A percentile compares a stretch with the other conserved stretches of the same genome.
These are phyloP conservation scores for Oreocharis arfaki DNA, from an alignment of 2,113 vertebrate genomes.

Conservation along the genomic window DNA sequence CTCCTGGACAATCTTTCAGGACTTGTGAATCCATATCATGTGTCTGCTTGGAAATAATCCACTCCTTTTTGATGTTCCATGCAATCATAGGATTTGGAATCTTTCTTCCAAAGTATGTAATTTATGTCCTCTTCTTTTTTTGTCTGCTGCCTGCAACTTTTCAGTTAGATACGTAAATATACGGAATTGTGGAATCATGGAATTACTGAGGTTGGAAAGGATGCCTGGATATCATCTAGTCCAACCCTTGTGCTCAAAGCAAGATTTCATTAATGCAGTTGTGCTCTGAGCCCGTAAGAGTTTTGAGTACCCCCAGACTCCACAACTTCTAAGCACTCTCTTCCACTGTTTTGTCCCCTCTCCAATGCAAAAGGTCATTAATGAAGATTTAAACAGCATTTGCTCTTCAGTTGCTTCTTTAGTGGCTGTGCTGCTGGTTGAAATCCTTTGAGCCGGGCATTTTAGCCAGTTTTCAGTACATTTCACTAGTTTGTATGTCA, in stretches of 20 bases:
- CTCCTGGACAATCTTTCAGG: neutral
- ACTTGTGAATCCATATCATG: neutral
- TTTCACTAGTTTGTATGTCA: neutral
- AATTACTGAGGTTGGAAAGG: neutral
- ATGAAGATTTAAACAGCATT: neutral
- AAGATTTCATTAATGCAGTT: neutral
- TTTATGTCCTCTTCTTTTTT: neutral
- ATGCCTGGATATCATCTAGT: neutral
- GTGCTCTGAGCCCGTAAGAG: neutral
- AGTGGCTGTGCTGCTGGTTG: neutral
- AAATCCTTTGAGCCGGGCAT: neutral
- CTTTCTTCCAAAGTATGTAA: neutral
- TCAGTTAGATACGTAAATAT: neutral
- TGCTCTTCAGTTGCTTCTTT: neutral
- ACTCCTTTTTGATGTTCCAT: neutral
- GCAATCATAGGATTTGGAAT: neutral
- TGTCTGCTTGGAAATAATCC: neutral
- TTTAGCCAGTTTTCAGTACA: neutral
- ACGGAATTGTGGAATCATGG: neutral
- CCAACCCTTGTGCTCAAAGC: neutral
- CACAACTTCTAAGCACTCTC: neutral
- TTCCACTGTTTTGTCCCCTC: neutral
- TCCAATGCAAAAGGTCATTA: neutral
- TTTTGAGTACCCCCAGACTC: neutral
- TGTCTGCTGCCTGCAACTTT: neutral